phyloP scores from a whole-genome alignment of 2,113 vertebrate species.

The Halcyon malimbica region DNA sequence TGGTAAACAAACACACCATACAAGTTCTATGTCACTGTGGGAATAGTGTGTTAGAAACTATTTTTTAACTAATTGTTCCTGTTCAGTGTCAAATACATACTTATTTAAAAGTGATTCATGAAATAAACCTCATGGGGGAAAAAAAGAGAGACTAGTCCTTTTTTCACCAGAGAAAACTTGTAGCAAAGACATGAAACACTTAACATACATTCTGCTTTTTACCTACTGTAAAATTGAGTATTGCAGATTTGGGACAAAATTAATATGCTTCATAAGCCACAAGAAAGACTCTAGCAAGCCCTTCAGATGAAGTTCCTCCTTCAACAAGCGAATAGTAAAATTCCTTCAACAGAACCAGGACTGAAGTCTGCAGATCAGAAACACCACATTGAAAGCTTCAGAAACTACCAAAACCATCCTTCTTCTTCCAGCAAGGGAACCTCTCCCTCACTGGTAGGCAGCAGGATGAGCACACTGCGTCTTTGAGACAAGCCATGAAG shows the following conservation, averaged over 20 bases:
- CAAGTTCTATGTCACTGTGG: background rate
- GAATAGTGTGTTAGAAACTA: background rate
- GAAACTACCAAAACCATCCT: background rate
- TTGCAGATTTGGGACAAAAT: accelerated
- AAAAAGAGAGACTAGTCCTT: background rate
- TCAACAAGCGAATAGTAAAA: background rate
- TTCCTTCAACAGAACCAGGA: background rate
- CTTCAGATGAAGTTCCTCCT: background rate
- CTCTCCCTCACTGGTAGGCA: background rate
- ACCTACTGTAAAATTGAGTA: background rate
- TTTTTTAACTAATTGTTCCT: background rate
- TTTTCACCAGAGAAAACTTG: background rate
- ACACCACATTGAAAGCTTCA: accelerated
- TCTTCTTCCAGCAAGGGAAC: background rate
- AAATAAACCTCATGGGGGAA: conserved; percentile 28
- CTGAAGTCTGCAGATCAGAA: background rate
- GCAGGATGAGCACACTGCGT: background rate
- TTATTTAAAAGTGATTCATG: background rate
- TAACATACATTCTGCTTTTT: background rate
- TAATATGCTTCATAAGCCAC: background rate
- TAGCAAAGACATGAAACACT: no score
- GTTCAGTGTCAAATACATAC: background rate
- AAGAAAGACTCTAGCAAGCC: background rate
- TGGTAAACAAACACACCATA: background rate
- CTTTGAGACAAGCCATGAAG: background rate